These are phyloP conservation scores for Drosophila robusta DNA, from an alignment of 2,888 invertebrate genomes.

Conservation along the genomic window DNA sequence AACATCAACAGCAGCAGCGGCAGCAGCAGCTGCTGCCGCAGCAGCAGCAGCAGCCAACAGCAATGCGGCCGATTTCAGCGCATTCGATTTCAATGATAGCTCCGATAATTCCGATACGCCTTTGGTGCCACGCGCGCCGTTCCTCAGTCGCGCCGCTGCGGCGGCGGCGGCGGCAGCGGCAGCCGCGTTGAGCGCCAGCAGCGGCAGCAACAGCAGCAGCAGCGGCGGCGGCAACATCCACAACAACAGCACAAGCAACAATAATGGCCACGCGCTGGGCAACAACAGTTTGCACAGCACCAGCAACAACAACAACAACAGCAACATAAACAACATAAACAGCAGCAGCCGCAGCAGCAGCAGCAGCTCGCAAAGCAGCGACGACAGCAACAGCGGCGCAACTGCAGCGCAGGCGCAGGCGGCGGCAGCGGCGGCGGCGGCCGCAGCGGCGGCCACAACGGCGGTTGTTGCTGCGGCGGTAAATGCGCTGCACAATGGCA, in stretches of 20 bases:
- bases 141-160: conserved; percentile 81
- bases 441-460: conserved; percentile 51
- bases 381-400: conserved; percentile 47
- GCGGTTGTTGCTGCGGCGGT: conserved; percentile 67
- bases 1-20: conserved; percentile 13
- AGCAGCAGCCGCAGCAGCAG: conserved; percentile 30
- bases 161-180: conserved; percentile 63
- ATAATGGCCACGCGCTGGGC: conserved; percentile 22
- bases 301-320: conserved; percentile 27
- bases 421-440: conserved; percentile 22
- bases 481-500: conserved; percentile 62
- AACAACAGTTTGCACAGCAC: conserved; percentile 35
- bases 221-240: conserved; percentile 20
- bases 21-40: conserved; percentile 43
- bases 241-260: conserved; percentile 24
- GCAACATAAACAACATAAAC: conserved; percentile 28
- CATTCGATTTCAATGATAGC: conserved; percentile 85
- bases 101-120: conserved; percentile 83
- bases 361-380: conserved; percentile 45
- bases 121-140: conserved; percentile 81
- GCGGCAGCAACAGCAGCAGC: conserved; percentile 58
- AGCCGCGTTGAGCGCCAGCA: conserved; percentile 56
- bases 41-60: conserved; percentile 21
- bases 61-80: conserved; percentile 82
- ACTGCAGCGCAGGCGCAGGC: conserved; percentile 30